phyloP scores from a whole-genome alignment of 2,888 invertebrate species.

The Orchestes rusci region DNA sequence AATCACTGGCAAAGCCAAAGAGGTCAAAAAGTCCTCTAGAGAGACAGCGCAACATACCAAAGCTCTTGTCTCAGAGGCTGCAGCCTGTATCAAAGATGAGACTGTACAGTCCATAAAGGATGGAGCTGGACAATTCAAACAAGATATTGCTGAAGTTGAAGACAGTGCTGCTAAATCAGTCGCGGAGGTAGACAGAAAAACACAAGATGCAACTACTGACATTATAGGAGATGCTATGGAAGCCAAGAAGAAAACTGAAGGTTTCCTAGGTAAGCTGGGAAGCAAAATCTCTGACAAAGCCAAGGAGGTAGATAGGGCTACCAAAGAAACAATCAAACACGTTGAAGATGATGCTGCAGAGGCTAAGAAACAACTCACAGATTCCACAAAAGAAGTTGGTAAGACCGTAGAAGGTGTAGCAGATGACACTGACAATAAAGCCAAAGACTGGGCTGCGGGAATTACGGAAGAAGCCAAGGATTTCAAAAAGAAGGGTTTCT shows the following conservation, averaged over 20 bases:
- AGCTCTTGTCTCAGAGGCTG: neutral
- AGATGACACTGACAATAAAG: slow-evolving; percentile 21
- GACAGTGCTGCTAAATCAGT: too few relatives aligned
- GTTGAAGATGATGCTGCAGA: slow-evolving; percentile 31
- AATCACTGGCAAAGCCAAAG: slow-evolving; percentile 13
- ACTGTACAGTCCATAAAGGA: neutral
- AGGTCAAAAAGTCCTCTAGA: slow-evolving; percentile 8
- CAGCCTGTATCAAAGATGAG: neutral
- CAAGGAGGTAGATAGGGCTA: slow-evolving; percentile 1
- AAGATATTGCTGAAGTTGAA: neutral
- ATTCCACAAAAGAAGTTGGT: slow-evolving; percentile 17
- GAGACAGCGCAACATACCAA: neutral
- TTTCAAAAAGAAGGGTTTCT: slow-evolving; percentile 5
- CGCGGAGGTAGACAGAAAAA: neutral
- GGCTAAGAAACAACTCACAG: slow-evolving; percentile 14
- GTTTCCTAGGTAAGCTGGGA: slow-evolving; percentile 24
- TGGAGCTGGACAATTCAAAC: neutral
- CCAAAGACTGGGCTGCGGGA: neutral
- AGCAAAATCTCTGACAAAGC: slow-evolving; percentile 16
- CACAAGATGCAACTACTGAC: neutral
- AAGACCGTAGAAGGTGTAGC: too few relatives aligned
- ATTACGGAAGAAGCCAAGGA: neutral
- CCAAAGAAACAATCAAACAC: slow-evolving; percentile 16
- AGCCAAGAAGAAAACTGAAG: slow-evolving; percentile 6
- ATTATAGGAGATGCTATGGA: neutral